Conservation (phyloP, 2,113 vertebrate genomes). For the Sinocyclocheilus grahami region DNA sequence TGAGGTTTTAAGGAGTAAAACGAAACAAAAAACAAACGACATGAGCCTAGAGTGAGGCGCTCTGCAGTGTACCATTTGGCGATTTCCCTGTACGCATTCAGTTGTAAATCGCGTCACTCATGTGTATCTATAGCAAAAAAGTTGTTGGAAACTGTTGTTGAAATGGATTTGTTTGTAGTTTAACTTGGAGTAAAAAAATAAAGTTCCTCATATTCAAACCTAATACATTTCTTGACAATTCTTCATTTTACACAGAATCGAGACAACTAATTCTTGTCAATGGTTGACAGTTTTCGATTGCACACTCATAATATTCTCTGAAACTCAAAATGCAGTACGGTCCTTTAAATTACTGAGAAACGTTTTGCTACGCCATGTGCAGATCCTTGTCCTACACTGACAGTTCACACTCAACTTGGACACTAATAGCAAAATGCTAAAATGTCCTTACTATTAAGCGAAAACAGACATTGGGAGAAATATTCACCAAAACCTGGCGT, state of each 20-base stretch:
- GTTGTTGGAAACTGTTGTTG: slow-evolving; percentile 42
- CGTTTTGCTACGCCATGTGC: not conserved
- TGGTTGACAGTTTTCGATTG: not conserved
- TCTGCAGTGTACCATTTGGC: slow-evolving; percentile 52
- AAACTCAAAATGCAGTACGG: not conserved
- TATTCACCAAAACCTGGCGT: not conserved
- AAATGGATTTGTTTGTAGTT: slow-evolving; percentile 92
- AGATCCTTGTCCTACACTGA: not conserved
- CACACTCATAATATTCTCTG: not conserved
- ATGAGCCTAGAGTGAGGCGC: slow-evolving; percentile 22
- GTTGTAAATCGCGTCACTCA: slow-evolving; percentile 37
- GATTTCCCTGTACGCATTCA: slow-evolving; percentile 39
- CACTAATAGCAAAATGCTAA: not conserved
- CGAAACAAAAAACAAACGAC: slow-evolving; percentile 29
- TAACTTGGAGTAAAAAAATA: slow-evolving; percentile 87
- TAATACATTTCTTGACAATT: not conserved
- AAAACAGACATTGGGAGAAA: not conserved
- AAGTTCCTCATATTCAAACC: slow-evolving; percentile 81
- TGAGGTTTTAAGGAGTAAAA: slow-evolving; percentile 8
- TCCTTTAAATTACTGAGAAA: not conserved
- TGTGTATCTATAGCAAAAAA: slow-evolving; percentile 45
- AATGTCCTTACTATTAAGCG: not conserved
- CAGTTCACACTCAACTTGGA: not conserved
- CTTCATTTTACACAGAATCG: not conserved
- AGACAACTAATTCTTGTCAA: not conserved